These are phyloP conservation scores for Sycophaga agraensis DNA, from an alignment of 1,140 invertebrate species.

Conservation along the genomic window DNA sequence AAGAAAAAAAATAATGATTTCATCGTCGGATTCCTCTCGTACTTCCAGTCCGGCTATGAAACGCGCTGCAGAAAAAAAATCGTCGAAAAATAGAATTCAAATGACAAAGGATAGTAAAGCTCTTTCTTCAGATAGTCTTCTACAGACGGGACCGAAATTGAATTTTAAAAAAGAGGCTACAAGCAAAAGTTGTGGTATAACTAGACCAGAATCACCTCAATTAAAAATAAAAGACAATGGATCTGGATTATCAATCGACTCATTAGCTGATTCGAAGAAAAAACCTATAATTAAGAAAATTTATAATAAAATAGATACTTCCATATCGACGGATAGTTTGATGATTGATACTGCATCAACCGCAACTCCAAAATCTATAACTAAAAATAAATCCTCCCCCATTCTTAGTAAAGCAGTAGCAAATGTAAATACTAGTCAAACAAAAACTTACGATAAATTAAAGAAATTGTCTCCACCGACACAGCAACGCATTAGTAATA, in stretches of 20 bases:
- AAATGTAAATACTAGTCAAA: constrained; percentile 25
- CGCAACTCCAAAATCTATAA: constrained; percentile 43
- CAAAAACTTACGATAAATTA: constrained; percentile 37
- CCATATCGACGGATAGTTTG: constrained; percentile 53
- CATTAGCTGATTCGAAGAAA: constrained; percentile 56
- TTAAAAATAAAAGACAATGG: constrained; percentile 48
- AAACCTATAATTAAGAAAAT: constrained; percentile 47
- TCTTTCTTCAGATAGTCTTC: constrained; percentile 59
- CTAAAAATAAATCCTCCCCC: constrained; percentile 49
- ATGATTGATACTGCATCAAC: constrained; percentile 42
- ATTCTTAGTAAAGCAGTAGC: constrained; percentile 36
- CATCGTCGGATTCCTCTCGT: constrained; percentile 64
- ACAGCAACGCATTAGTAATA: constrained; percentile 44
- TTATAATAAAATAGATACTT: constrained; percentile 48
- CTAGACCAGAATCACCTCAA: constrained; percentile 53
- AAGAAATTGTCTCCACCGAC: constrained; percentile 47
- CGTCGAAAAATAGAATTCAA: constrained; percentile 49
- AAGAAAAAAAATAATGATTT: constrained; percentile 57
- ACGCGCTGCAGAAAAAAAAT: constrained; percentile 52
- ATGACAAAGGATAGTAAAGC: constrained; percentile 53
- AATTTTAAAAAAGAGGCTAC: constrained; percentile 18
- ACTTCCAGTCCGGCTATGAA: constrained; percentile 69
- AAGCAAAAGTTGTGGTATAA: constrained; percentile 55
- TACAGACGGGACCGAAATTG: neutral
- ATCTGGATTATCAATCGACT: constrained; percentile 59